Conservation (phyloP, 53 echinoderm and acorn worm genomes). For the Holothuria scabra region DNA sequence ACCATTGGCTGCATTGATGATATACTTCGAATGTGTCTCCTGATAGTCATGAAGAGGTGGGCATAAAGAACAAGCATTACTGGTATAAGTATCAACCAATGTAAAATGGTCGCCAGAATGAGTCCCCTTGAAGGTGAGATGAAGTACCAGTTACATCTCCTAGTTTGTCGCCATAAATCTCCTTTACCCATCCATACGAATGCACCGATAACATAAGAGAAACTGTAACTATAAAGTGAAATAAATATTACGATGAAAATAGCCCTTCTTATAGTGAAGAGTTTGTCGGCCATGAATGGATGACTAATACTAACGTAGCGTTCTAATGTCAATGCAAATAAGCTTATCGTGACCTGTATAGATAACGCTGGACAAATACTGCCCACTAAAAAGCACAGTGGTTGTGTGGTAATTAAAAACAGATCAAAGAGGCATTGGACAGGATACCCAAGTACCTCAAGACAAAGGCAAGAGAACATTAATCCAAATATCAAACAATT, state of each 20-base stretch:
- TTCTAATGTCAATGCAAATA: constrained; percentile 2
- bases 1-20: background rate
- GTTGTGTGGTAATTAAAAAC: constrained; percentile 5
- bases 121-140: constrained; percentile 2
- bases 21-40: constrained; percentile 17
- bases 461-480: background rate
- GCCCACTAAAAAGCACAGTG: background rate
- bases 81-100: constrained; percentile 5
- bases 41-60: constrained; percentile 1
- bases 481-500: constrained; percentile 6
- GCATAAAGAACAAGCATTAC: background rate
- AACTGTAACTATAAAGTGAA: background rate
- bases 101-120: background rate
- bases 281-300: constrained; percentile 9
- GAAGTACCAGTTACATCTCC: background rate
- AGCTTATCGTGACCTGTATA: background rate
- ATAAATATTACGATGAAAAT: background rate
- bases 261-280: background rate
- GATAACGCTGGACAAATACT: no score
- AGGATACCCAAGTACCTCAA: background rate
- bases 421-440: background rate
- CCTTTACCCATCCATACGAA: constrained; percentile 4
- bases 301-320: background rate
- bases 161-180: constrained; percentile 5
- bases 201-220: background rate